These are phyloP conservation scores for Chloroceryle aenea DNA, from an alignment of 2,113 vertebrate species.

Conservation along the genomic window DNA sequence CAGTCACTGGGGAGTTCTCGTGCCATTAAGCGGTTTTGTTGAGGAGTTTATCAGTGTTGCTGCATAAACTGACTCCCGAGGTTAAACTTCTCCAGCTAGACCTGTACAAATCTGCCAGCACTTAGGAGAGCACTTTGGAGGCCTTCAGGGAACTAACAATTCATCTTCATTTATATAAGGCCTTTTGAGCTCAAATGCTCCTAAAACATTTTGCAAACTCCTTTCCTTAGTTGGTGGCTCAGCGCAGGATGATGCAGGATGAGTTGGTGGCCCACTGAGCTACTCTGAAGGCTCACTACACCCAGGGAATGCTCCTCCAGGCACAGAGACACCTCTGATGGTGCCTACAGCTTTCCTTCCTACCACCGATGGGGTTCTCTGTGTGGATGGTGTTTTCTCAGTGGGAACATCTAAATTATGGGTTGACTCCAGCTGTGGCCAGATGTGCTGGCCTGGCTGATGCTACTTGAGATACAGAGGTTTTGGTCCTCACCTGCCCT, in stretches of 20 bases:
- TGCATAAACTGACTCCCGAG: neutral
- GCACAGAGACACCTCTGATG: neutral
- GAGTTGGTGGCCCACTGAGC: neutral
- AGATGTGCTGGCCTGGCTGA: neutral
- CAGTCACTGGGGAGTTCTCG: neutral
- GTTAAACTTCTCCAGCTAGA: neutral
- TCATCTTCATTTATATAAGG: neutral
- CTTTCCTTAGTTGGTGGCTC: neutral
- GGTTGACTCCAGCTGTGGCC: neutral
- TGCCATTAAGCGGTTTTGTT: neutral
- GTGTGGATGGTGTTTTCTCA: neutral
- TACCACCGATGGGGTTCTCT: accelerated
- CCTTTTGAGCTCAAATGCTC: neutral
- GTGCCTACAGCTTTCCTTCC: neutral
- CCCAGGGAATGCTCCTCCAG: neutral
- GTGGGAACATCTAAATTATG: neutral
- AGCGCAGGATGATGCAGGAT: neutral
- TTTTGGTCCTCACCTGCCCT: neutral
- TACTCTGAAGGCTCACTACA: neutral
- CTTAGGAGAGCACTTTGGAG: neutral
- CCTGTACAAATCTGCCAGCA: neutral
- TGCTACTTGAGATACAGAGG: neutral
- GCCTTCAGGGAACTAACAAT: neutral
- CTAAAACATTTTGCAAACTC: neutral
- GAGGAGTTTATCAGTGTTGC: neutral